These are phyloP conservation scores for Tubulanus polymorphus DNA, from an alignment of 2,888 invertebrate species.

Conservation along the genomic window DNA sequence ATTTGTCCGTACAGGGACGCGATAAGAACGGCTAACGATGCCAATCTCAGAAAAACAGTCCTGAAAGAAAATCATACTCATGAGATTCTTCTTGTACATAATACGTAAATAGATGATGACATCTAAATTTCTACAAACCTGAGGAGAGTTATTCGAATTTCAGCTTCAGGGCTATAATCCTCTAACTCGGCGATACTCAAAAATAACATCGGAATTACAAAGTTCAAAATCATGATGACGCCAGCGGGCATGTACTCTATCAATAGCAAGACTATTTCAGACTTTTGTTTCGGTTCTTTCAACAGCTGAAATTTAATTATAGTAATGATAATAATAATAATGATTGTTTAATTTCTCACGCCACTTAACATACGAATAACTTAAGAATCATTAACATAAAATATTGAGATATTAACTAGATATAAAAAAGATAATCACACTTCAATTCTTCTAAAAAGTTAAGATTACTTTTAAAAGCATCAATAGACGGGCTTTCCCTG, in stretches of 20 bases:
- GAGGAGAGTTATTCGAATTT: constrained; percentile 67
- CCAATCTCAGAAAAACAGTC: constrained; percentile 63
- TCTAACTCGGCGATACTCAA: constrained; percentile 68
- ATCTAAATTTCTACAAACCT: constrained; percentile 51
- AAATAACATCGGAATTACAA: constrained; percentile 71
- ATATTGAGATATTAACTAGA: too few species aligned
- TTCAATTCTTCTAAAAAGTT: too few species aligned
- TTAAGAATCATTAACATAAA: too few species aligned
- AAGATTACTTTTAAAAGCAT: too few species aligned
- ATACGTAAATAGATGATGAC: constrained; percentile 6
- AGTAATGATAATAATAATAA: too few species aligned
- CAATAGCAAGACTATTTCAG: constrained; percentile 52
- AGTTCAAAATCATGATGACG: constrained; percentile 71
- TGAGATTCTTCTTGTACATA: background rate
- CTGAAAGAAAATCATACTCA: constrained; percentile 22
- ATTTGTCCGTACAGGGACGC: constrained; percentile 63
- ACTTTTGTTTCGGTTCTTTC: constrained; percentile 9
- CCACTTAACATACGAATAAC: too few species aligned
- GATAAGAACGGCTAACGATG: constrained; percentile 71
- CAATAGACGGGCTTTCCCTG: too few species aligned
- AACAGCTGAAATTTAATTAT: too few species aligned
- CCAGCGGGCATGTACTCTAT: constrained; percentile 74
- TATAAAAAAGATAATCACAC: too few species aligned
- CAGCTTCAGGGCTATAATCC: constrained; percentile 68
- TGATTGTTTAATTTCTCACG: too few species aligned